These are phyloP conservation scores for Phymanthus crucifer DNA, from an alignment of 92 coral and sea anemone genomes.

Conservation along the genomic window DNA sequence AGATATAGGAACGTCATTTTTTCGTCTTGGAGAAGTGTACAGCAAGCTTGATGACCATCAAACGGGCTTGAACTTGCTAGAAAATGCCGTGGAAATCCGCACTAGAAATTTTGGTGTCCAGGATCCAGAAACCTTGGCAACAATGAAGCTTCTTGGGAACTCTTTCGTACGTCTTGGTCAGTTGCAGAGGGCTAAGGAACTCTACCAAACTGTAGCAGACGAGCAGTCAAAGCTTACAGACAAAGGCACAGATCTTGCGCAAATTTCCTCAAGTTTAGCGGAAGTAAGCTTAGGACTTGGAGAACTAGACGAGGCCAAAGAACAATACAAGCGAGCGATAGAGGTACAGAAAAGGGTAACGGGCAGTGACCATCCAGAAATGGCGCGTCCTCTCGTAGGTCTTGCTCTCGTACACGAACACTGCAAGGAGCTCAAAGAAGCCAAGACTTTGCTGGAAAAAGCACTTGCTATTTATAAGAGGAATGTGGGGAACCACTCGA, in stretches of 20 bases:
- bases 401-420: constrained; percentile 44
- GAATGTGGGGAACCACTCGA: constrained; percentile 6
- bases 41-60: constrained; percentile 24
- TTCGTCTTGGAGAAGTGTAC: constrained; percentile 35
- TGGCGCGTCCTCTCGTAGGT: constrained; percentile 27
- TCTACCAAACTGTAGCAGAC: constrained; percentile 20
- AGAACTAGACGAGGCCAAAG: constrained; percentile 19
- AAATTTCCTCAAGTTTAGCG: constrained; percentile 25
- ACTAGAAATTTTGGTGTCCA: constrained; percentile 10
- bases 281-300: constrained; percentile 29
- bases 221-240: constrained; percentile 23
- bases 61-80: constrained; percentile 24
- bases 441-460: constrained; percentile 24
- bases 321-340: constrained; percentile 29
- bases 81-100: constrained; percentile 36
- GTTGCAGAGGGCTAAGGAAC: constrained; percentile 9
- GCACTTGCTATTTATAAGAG: constrained; percentile 27
- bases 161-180: constrained; percentile 36
- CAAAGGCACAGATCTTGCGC: constrained; percentile 8
- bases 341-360: constrained; percentile 12
- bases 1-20: constrained; percentile 30
- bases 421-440: constrained; percentile 31
- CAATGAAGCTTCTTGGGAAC: constrained; percentile 30
- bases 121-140: constrained; percentile 27
- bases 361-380: constrained; percentile 12